A percentile compares a stretch with the other conserved stretches of the same genome.
phyloP scores from a whole-genome alignment of 2,888 invertebrate species.

The Stenodera caucasica region DNA sequence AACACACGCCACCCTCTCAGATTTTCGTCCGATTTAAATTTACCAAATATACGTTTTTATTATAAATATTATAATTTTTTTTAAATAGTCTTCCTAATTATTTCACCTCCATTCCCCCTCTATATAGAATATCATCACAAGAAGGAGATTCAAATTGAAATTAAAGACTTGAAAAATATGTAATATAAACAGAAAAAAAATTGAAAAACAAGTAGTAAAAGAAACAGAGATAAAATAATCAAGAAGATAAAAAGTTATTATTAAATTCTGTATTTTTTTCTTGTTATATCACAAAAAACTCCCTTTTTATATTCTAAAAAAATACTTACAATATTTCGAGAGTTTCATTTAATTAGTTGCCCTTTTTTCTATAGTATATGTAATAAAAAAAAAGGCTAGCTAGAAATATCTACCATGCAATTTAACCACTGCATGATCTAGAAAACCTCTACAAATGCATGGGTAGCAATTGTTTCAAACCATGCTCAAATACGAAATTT shows the following conservation, averaged over 20 bases:
- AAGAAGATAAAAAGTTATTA: not conserved
- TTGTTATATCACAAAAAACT: too few species aligned
- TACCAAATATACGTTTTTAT: not conserved
- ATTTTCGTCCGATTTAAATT: constrained; percentile 15
- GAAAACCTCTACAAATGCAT: constrained; percentile 44
- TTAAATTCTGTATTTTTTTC: not conserved
- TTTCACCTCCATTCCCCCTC: constrained; percentile 4
- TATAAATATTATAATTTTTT: not conserved
- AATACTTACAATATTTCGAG: constrained; percentile 1
- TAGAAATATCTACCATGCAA: constrained; percentile 44
- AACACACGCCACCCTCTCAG: constrained; percentile 56
- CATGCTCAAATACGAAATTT: constrained; percentile 40
- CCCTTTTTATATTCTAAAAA: not conserved
- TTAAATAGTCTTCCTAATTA: not conserved
- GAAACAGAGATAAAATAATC: constrained; percentile 6
- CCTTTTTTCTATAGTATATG: too few species aligned
- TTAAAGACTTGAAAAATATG: not conserved
- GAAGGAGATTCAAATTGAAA: not conserved
- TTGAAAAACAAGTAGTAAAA: not conserved
- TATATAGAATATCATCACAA: not conserved
- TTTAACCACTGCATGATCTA: constrained; percentile 41
- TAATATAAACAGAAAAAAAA: not conserved
- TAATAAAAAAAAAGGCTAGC: constrained; percentile 18
- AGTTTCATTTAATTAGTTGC: constrained; percentile 2
- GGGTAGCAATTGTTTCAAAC: constrained; percentile 43